phyloP scores from a whole-genome alignment of 2,888 invertebrate species.

The Cheilosia grossa region DNA sequence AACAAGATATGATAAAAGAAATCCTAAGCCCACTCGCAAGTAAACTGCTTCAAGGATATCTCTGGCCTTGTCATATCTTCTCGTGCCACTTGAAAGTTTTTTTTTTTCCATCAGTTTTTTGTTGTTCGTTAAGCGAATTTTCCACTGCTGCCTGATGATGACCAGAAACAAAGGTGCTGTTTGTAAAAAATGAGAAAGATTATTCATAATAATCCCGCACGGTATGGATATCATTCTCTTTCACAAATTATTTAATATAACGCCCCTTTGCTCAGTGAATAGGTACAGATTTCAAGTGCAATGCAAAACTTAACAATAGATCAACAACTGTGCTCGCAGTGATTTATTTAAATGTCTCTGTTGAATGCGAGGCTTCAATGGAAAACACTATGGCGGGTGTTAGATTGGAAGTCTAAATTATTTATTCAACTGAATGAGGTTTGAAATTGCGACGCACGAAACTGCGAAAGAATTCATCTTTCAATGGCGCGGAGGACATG shows the following conservation, averaged over 20 bases:
- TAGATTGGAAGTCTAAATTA: conserved; percentile 33
- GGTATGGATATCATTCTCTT: conserved; percentile 24
- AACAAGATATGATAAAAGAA: conserved; percentile 17
- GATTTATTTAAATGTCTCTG: conserved; percentile 59
- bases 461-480: not conserved
- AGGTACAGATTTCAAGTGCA: not conserved
- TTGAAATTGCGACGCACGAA: not conserved
- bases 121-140: conserved; percentile 5
- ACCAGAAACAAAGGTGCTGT: conserved; percentile 45
- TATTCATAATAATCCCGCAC: conserved; percentile 49
- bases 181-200: conserved; percentile 33
- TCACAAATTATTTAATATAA: conserved; percentile 41
- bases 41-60: conserved; percentile 45
- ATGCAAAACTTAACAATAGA: conserved; percentile 16
- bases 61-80: conserved; percentile 33
- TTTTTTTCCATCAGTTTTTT: not conserved
- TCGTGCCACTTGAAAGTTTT: not conserved
- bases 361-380: conserved; percentile 36
- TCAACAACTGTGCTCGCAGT: conserved; percentile 24
- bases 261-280: not conserved
- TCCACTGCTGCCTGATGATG: conserved; percentile 18
- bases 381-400: not conserved
- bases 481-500: not conserved
- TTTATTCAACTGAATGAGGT: conserved; percentile 12
- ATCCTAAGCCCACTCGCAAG: conserved; percentile 48